phyloP scores from a whole-genome alignment of 2,888 invertebrate genomes.

The Hedya salicella region DNA sequence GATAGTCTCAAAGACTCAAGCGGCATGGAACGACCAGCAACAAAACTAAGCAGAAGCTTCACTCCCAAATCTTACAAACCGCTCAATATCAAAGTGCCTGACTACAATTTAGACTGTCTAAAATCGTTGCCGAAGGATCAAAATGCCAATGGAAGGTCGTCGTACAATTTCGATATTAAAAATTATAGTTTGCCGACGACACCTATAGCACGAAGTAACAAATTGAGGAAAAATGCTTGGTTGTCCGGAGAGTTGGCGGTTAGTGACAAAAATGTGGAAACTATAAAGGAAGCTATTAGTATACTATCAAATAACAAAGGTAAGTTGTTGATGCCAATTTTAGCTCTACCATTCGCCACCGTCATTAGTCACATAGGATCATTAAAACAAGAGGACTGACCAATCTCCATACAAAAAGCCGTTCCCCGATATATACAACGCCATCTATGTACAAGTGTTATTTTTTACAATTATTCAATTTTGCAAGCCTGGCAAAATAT shows the following conservation, averaged over 20 bases:
- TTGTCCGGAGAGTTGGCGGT: constrained; percentile 73
- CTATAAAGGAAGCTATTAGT: constrained; percentile 45
- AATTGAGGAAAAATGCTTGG: constrained; percentile 83
- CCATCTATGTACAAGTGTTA: too few relatives aligned
- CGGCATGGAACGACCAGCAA: constrained; percentile 56
- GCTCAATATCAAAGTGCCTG: constrained; percentile 78
- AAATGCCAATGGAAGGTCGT: constrained; percentile 59
- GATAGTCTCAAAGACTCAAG: constrained; percentile 60
- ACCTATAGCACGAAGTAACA: constrained; percentile 83
- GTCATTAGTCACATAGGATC: too few relatives aligned
- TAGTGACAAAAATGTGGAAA: constrained; percentile 51
- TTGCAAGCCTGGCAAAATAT: too few relatives aligned
- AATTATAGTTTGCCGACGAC: constrained; percentile 81
- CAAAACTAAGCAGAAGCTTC: constrained; percentile 76
- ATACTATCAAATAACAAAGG: constrained; percentile 53
- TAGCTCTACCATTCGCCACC: constrained; percentile 49
- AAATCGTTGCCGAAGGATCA: constrained; percentile 68
- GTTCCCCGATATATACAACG: too few relatives aligned
- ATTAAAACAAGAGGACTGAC: too few relatives aligned
- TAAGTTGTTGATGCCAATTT: constrained; percentile 43
- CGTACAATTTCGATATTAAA: constrained; percentile 79
- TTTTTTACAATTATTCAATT: too few relatives aligned
- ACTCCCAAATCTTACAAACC: constrained; percentile 80
- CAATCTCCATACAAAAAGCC: too few relatives aligned
- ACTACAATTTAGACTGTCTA: constrained; percentile 72